phyloP scores from a whole-genome alignment of 2,797 vertebrate genomes.

The Apogon talboti region DNA sequence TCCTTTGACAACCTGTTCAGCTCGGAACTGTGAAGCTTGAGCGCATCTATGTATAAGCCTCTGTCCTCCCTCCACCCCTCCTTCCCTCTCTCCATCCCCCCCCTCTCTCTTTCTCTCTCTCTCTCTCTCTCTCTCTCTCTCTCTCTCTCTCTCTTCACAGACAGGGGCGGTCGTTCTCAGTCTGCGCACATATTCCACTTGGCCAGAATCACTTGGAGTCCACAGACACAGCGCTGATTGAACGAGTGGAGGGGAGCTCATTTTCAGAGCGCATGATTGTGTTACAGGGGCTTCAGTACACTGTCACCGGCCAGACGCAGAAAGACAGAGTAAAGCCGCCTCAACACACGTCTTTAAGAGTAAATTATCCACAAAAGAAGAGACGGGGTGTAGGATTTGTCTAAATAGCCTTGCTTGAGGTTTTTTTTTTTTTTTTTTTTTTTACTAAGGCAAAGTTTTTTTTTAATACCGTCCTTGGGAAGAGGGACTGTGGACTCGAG shows the following conservation, averaged over 20 bases:
- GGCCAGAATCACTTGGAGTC: slow-evolving; percentile 77
- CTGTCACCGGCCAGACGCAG: slow-evolving; percentile 40
- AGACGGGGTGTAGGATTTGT: slow-evolving; percentile 10
- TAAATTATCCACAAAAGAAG: slow-evolving; percentile 35
- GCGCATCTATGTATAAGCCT: slow-evolving; percentile 60
- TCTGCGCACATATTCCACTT: slow-evolving; percentile 82
- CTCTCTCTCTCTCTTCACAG: slow-evolving; percentile 49
- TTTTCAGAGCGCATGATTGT: slow-evolving; percentile 65
- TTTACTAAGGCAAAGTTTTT: slow-evolving; percentile 22
- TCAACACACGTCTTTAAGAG: slow-evolving; percentile 46
- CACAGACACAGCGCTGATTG: slow-evolving; percentile 77
- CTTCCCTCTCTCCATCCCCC: slow-evolving; percentile 4
- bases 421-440: slow-evolving; percentile 30
- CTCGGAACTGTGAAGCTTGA: slow-evolving; percentile 57
- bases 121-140: slow-evolving; percentile 5
- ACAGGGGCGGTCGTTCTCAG: slow-evolving; percentile 83
- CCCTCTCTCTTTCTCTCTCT: slow-evolving; percentile 3
- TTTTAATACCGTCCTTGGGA: slow-evolving; percentile 8
- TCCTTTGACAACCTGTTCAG: slow-evolving; percentile 77
- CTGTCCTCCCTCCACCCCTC: slow-evolving; percentile 34
- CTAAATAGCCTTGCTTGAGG: slow-evolving; percentile 35
- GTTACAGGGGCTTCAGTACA: slow-evolving; percentile 53
- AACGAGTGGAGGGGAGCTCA: slow-evolving; percentile 61
- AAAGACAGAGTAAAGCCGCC: slow-evolving; percentile 30
- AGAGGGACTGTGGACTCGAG: slow-evolving; percentile 50